These are phyloP conservation scores for Portevinia maculata DNA, from an alignment of 2,888 invertebrate species.

Conservation along the genomic window DNA sequence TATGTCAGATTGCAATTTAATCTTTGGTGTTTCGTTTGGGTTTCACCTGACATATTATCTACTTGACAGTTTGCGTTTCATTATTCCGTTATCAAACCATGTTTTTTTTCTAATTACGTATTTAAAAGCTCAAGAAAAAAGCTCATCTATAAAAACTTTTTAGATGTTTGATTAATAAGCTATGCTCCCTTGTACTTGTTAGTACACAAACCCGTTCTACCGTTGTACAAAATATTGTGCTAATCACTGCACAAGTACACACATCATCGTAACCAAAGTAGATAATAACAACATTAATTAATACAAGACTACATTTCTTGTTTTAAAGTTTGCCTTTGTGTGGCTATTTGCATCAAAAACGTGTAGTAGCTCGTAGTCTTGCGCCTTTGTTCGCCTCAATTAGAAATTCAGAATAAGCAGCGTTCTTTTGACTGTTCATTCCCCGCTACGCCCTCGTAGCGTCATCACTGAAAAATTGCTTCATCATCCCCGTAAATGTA, in stretches of 20 bases:
- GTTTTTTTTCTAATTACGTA: too few relatives aligned
- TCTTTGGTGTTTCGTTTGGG: too few relatives aligned
- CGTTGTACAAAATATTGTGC: neutral
- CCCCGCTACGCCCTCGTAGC: neutral
- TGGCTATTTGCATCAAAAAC: neutral
- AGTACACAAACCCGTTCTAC: too few relatives aligned
- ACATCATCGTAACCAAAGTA: neutral
- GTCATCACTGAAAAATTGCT: slow-evolving; percentile 1
- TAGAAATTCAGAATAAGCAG: slow-evolving; percentile 12
- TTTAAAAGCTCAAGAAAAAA: too few relatives aligned
- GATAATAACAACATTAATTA: slow-evolving; percentile 25
- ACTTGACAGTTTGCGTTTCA: too few relatives aligned
- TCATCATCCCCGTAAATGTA: slow-evolving; percentile 10
- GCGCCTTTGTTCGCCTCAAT: slow-evolving; percentile 30
- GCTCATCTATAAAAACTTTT: too few relatives aligned
- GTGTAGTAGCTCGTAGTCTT: neutral
- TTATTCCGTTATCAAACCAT: too few relatives aligned
- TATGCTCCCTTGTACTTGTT: too few relatives aligned
- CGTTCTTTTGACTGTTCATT: neutral
- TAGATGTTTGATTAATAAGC: too few relatives aligned
- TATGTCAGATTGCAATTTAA: too few relatives aligned
- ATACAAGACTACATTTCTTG: slow-evolving; percentile 36
- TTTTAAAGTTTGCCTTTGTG: slow-evolving; percentile 55
- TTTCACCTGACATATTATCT: too few relatives aligned
- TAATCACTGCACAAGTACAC: neutral